Percentiles rank a stretch among this genome's conserved stretches.
Conservation (phyloP, 2,797 vertebrate genomes). For the Urophycis tenuis region DNA sequence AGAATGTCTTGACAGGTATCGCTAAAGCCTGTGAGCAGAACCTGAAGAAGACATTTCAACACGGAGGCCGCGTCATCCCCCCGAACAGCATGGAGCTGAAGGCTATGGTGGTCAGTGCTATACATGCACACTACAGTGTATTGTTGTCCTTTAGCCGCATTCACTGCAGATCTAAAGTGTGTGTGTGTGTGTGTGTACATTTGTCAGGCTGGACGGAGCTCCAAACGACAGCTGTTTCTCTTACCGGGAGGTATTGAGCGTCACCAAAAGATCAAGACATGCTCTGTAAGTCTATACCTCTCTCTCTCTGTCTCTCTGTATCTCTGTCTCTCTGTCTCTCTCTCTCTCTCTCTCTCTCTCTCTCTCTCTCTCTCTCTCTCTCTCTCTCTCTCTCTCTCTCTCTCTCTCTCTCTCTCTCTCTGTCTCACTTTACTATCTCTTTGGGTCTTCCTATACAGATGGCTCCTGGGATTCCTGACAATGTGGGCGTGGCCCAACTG, state of each 20-base stretch:
- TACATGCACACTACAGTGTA: neutral
- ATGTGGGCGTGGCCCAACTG: neutral
- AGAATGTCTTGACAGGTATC: constrained; percentile 72
- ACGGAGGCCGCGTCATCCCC: constrained; percentile 78
- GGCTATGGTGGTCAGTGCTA: constrained; percentile 86
- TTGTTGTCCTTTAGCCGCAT: neutral
- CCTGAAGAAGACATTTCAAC: constrained; percentile 83
- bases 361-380: neutral
- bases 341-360: neutral
- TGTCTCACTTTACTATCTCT: neutral
- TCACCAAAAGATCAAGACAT: constrained; percentile 95
- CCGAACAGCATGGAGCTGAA: constrained; percentile 90
- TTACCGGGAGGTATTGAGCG: constrained; percentile 89
- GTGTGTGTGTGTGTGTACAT: constrained; percentile 10
- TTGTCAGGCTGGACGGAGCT: constrained; percentile 86
- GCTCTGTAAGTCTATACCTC: constrained; percentile 73
- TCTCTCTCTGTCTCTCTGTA: neutral
- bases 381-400: neutral
- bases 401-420: neutral
- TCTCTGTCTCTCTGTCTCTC: neutral
- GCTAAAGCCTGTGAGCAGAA: constrained; percentile 93
- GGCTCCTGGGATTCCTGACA: neutral
- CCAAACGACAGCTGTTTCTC: constrained; percentile 92
- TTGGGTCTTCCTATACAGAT: neutral
- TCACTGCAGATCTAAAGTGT: neutral